Evolutionary conservation across 2,888 invertebrate genomes (phyloP), one percentile per base, ranked within the genome.

Genomic region (Punctoribates punctum): DNA sequence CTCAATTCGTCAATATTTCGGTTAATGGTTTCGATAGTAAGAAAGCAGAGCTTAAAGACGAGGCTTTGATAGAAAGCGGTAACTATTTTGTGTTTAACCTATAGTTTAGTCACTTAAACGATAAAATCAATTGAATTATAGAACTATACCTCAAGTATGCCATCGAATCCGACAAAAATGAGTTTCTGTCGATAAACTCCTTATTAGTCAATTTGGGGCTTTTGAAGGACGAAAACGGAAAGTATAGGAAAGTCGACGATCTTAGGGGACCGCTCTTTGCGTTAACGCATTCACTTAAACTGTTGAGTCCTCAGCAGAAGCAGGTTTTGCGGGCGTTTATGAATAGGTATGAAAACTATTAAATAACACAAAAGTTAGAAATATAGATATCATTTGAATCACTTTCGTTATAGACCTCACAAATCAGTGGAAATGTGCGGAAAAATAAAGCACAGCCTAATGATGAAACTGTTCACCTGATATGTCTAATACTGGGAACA

Each of bases 181-280:
- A 72, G 17, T 77, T 42, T 27, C 48, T 57, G 8, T 17, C 62
- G 8, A 57, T 73, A 13, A 79, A 80, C 51, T 17, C 17, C 0
- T 74, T 80, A 27, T 51, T 79, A 42, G 78, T 77, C 29, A 57
- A 51, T 42, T 75, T 79, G 73, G 78, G 79, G 6, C 62, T 80
- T 20, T 20, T 80, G 6, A 80, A 80, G 73, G 23, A 76, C 9
- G 80, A 80, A 74, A 77, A 78, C 29, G 74, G 75, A 29, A 20
- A 27, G n/a, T n/a, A 42, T 23, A 48, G 54, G 25, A 25, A 3
- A 2, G 65, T 46, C 38, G 57, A 54, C 9, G 78, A 80, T 48
- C 77, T 80, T 2, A 78, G 74, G 70, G 79, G 80, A 20, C 77
- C 78, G 8, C 60, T 80, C 11, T 25, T 78, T 25, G 78, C 79